Conservation (phyloP, 2,797 vertebrate species). For the Iguana delicatissima region DNA sequence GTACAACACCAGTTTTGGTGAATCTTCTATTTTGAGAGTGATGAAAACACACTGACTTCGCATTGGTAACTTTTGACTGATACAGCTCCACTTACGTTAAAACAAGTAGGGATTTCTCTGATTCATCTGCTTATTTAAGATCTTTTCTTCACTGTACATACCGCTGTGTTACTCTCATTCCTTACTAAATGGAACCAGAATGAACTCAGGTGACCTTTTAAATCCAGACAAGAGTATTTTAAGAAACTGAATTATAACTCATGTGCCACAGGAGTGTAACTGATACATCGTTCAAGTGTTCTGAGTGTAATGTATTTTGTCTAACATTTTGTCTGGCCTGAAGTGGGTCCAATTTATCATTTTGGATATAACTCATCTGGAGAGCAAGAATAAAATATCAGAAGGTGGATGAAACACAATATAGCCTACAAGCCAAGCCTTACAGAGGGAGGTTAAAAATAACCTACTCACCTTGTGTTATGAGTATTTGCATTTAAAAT, state of each 20-base stretch:
- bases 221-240: conserved; percentile 65
- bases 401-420: conserved; percentile 58
- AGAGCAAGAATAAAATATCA: conserved; percentile 36
- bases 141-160: background rate
- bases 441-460: conserved; percentile 46
- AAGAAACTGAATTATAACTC: conserved; percentile 70
- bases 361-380: conserved; percentile 45
- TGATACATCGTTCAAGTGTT: conserved; percentile 62
- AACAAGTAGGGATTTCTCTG: conserved; percentile 55
- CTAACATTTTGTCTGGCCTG: conserved; percentile 68
- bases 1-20: conserved; percentile 9
- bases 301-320: conserved; percentile 64
- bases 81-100: conserved; percentile 38
- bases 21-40: conserved; percentile 31
- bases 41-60: background rate
- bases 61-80: background rate
- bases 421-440: conserved; percentile 43
- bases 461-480: conserved; percentile 45
- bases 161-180: conserved; percentile 45
- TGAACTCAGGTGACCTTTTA: conserved; percentile 67
- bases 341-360: conserved; percentile 58
- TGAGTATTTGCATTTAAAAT: conserved; percentile 47
- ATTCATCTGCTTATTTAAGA: conserved; percentile 1
- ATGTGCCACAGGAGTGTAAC: conserved; percentile 64
- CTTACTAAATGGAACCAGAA: conserved; percentile 54